These are phyloP conservation scores for Ornithorhynchus anatinus DNA, from an alignment of 2,113 vertebrate species.

Conservation along the genomic window DNA sequence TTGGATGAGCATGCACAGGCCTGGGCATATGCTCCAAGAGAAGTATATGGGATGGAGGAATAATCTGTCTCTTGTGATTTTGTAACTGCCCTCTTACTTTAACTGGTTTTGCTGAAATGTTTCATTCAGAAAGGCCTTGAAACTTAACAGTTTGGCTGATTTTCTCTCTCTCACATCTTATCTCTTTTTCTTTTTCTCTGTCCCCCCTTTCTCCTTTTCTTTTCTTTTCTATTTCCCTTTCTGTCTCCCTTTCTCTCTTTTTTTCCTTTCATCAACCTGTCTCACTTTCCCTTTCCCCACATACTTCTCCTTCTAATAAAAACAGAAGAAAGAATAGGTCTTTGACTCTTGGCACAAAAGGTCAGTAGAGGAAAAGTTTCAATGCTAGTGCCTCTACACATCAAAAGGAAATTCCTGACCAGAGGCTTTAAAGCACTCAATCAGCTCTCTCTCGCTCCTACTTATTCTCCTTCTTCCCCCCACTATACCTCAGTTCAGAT, in stretches of 20 bases:
- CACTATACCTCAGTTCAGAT: too few relatives aligned
- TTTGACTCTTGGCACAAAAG: background rate
- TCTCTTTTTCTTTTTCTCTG: too few relatives aligned
- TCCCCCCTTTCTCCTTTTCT: too few relatives aligned
- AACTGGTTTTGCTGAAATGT: background rate
- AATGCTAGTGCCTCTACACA: too few relatives aligned
- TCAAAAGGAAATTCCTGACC: background rate
- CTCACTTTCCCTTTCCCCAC: too few relatives aligned
- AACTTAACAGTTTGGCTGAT: rapidly evolving
- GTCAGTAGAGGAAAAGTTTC: too few relatives aligned
- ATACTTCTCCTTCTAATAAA: too few relatives aligned
- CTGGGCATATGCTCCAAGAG: background rate
- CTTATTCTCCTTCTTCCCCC: too few relatives aligned
- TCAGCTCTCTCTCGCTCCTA: too few relatives aligned
- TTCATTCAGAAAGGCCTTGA: background rate
- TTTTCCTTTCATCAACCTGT: too few relatives aligned
- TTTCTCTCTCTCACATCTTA: background rate
- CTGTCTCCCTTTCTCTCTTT: too few relatives aligned
- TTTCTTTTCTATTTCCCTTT: too few relatives aligned
- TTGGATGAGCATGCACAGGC: background rate
- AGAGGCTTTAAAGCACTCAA: background rate
- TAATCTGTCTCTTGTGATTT: rapidly evolving
- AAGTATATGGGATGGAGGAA: background rate
- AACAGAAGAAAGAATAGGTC: background rate
- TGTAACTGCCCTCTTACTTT: background rate